These are phyloP conservation scores for Onthophagus taurus DNA, from an alignment of 1,140 invertebrate species.

Conservation along the genomic window DNA sequence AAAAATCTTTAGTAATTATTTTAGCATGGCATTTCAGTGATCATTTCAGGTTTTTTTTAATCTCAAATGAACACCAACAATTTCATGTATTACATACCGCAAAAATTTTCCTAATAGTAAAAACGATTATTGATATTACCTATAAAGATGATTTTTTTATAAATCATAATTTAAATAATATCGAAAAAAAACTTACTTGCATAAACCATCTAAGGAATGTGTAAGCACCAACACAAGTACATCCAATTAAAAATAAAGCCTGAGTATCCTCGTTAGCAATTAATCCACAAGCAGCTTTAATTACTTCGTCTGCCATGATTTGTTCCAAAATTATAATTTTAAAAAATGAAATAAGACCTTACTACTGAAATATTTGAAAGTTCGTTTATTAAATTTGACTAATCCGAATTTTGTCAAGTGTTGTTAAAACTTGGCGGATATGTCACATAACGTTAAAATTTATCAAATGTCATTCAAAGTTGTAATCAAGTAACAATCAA, in stretches of 20 bases:
- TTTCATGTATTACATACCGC: no score
- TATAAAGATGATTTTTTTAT: background rate
- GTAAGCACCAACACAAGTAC: constrained; percentile 19
- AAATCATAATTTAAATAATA: no score
- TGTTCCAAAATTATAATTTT: background rate
- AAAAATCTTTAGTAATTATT: no score
- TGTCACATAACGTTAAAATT: no score
- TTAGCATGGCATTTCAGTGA: no score
- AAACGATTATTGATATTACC: no score
- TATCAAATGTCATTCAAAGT: no score
- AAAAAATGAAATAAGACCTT: background rate
- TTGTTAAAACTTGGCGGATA: no score
- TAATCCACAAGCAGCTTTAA: background rate
- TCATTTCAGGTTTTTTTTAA: background rate
- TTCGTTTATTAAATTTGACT: no score
- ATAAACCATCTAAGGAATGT: constrained; percentile 18
- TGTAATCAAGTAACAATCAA: no score
- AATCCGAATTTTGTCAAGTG: background rate
- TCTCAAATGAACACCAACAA: no score
- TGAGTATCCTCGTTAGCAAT: constrained; percentile 13
- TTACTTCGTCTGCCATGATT: background rate
- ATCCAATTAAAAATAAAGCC: constrained; percentile 12
- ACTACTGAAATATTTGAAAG: constrained; percentile 6
- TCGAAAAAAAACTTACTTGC: constrained; percentile 6
- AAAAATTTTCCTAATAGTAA: no score